These are phyloP conservation scores for Pholis gunnellus DNA, from an alignment of 2,113 vertebrate species.

Conservation along the genomic window DNA sequence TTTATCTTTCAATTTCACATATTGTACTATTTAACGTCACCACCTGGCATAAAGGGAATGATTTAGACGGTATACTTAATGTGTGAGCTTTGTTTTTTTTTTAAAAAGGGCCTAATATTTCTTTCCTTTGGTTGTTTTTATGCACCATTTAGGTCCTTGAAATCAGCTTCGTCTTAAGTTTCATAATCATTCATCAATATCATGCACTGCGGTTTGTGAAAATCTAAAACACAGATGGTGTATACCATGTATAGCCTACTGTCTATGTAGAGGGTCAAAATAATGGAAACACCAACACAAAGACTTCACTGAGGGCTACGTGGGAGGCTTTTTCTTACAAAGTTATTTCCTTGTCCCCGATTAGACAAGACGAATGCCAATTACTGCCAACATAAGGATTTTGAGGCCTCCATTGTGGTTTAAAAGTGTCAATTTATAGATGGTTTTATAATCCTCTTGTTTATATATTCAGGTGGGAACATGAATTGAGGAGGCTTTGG, in stretches of 20 bases:
- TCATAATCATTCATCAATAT: constrained; percentile 48
- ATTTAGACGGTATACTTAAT: constrained; percentile 18
- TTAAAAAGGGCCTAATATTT: constrained; percentile 30
- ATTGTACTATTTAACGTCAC: constrained; percentile 24
- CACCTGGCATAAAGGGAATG: constrained; percentile 26
- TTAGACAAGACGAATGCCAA: constrained; percentile 14
- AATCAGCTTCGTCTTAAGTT: constrained; percentile 46
- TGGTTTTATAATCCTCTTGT: constrained; percentile 6
- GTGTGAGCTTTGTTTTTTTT: not conserved
- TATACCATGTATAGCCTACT: constrained; percentile 52
- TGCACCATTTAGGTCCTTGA: constrained; percentile 69
- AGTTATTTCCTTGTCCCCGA: not conserved
- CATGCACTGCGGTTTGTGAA: constrained; percentile 71
- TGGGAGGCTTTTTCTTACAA: constrained; percentile 34
- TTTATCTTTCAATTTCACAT: constrained; percentile 43
- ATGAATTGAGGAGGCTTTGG: constrained; percentile 16
- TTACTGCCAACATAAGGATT: constrained; percentile 11
- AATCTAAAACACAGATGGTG: constrained; percentile 53
- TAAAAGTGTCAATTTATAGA: not conserved
- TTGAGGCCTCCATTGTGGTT: not conserved
- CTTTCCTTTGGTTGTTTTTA: constrained; percentile 76
- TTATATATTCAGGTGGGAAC: constrained; percentile 6
- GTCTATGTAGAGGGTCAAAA: constrained; percentile 56
- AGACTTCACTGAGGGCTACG: constrained; percentile 18
- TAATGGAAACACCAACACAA: constrained; percentile 53